Evolutionary conservation across 1,140 invertebrate genomes (phyloP).

Genomic region (Pentalonia nigronervosa): DNA sequence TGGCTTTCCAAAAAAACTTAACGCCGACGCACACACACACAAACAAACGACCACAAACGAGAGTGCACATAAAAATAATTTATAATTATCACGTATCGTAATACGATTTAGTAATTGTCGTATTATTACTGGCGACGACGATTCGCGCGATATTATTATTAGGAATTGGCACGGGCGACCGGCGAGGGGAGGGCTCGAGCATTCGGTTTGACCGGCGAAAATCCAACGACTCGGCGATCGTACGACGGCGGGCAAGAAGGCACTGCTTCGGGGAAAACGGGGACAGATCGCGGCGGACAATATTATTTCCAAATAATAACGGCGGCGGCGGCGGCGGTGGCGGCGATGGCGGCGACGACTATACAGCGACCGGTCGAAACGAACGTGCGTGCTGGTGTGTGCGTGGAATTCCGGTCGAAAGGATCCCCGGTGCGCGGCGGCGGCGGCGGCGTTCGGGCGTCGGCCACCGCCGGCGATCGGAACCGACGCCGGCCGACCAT

Average conservation of each 20-base stretch:
- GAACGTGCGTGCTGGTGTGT: slow-evolving; percentile 57
- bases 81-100: background rate
- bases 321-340: background rate
- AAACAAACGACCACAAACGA: background rate
- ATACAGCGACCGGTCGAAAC: background rate
- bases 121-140: background rate
- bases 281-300: background rate
- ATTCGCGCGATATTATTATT: background rate
- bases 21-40: background rate
- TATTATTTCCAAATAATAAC: background rate
- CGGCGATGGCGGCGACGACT: background rate
- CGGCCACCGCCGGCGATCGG: slow-evolving; percentile 45
- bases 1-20: slow-evolving; percentile 29
- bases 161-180: background rate
- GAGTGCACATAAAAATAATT: background rate
- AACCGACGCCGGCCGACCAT: slow-evolving; percentile 50
- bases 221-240: no score
- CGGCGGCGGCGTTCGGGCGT: slow-evolving; percentile 55
- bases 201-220: background rate
- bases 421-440: slow-evolving; percentile 54
- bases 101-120: no score
- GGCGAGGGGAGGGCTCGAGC: no score
- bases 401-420: slow-evolving; percentile 57
- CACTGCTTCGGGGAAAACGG: background rate
- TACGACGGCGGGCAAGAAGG: background rate